phyloP scores from a whole-genome alignment of 2,888 invertebrate species.

The Dyspetes luteomarginatus region DNA sequence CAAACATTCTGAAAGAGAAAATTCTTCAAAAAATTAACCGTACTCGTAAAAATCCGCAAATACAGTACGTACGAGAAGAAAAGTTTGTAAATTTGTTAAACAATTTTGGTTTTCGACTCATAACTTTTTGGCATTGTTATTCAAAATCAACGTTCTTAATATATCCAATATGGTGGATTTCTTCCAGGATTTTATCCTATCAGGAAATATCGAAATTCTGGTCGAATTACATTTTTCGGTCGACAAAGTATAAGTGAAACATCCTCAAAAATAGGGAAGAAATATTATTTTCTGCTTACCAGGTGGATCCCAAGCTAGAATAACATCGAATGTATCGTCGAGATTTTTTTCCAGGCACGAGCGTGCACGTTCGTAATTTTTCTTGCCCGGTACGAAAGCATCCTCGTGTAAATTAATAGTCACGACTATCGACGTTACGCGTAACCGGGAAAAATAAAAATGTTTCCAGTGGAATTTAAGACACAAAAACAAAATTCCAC shows the following conservation, averaged over 20 bases:
- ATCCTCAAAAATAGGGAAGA: neutral
- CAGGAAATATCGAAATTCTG: slow-evolving; percentile 7
- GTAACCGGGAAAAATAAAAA: slow-evolving; percentile 70
- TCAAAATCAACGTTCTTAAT: no score
- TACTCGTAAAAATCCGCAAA: no score
- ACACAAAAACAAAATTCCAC: slow-evolving; percentile 17
- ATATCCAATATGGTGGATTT: no score
- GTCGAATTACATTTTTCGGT: neutral
- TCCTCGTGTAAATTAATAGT: slow-evolving; percentile 84
- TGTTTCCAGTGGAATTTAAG: slow-evolving; percentile 49
- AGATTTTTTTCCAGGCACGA: slow-evolving; percentile 81
- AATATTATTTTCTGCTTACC: slow-evolving; percentile 73
- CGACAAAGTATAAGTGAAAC: slow-evolving; percentile 20
- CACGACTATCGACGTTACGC: slow-evolving; percentile 81
- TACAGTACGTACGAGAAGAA: no score
- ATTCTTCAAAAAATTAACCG: no score
- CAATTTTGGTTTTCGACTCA: no score
- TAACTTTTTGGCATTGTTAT: no score
- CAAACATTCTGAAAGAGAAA: no score
- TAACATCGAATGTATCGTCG: slow-evolving; percentile 82
- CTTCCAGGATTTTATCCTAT: no score
- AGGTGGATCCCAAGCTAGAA: slow-evolving; percentile 85
- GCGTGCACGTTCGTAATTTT: slow-evolving; percentile 83
- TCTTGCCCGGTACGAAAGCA: slow-evolving; percentile 83
- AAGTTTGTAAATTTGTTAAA: no score